A percentile compares a stretch with the other conserved stretches of the same genome.
phyloP scores from a whole-genome alignment of 2,113 vertebrate species.

The Protobothrops flavoviridis region DNA sequence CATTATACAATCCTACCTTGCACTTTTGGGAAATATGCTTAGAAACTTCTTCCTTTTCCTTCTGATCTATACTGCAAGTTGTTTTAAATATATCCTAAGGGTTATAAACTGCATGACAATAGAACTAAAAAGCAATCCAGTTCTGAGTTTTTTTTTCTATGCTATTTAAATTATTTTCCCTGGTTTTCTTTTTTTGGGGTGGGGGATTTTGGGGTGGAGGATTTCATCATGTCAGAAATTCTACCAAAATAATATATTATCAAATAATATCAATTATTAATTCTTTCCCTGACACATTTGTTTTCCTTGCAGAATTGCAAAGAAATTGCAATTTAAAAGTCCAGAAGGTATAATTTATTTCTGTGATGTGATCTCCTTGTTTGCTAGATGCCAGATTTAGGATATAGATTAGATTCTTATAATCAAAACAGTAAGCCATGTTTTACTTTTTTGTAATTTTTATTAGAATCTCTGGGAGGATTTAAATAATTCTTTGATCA shows the following conservation, averaged over 20 bases:
- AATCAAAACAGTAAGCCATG: background rate
- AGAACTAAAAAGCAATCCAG: conserved; percentile 40
- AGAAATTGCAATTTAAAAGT: background rate
- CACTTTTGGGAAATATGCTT: conserved; percentile 26
- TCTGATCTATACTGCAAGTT: conserved; percentile 39
- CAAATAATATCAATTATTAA: background rate
- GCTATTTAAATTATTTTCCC: conserved; percentile 17
- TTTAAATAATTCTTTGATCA: background rate
- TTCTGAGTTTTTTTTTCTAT: conserved; percentile 41
- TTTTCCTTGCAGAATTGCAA: background rate
- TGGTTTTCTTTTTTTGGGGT: conserved; percentile 12
- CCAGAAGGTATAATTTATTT: background rate
- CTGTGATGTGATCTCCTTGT: background rate
- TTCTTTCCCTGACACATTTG: background rate
- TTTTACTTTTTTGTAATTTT: background rate
- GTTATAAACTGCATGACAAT: conserved; percentile 39
- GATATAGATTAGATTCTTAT: background rate
- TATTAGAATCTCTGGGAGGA: background rate
- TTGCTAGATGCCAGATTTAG: background rate
- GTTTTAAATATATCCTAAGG: conserved; percentile 21
- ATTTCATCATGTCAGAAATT: conserved; percentile 30
- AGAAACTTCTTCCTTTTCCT: conserved; percentile 25
- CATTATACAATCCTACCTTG: conserved; percentile 18
- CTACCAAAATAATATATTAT: background rate
- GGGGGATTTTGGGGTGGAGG: background rate